Evolutionary conservation across 2,113 vertebrate species (phyloP).

Genomic region (mouse (Mus musculus)): DNA sequence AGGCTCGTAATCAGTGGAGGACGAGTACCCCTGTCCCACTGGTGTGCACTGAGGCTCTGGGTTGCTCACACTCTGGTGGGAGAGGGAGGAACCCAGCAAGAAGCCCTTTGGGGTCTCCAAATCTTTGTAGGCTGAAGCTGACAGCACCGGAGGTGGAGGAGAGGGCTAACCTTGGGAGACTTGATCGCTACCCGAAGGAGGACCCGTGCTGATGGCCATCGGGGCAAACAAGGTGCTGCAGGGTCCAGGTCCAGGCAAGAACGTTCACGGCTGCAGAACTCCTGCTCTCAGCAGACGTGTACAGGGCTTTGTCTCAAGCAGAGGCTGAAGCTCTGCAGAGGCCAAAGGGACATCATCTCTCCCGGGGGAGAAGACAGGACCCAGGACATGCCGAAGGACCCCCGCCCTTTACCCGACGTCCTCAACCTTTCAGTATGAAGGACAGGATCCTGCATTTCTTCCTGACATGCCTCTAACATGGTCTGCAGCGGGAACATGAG

Average conservation of each 20-base stretch:
- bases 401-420: neutral
- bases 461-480: fast-evolving
- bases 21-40: fast-evolving
- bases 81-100: neutral
- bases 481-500: neutral
- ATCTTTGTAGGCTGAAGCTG: fast-evolving
- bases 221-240: neutral
- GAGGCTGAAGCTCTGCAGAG: neutral
- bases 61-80: too few relatives aligned
- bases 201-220: neutral
- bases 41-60: neutral
- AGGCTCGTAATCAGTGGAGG: neutral
- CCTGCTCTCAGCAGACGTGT: neutral
- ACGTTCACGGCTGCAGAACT: neutral
- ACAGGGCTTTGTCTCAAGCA: neutral
- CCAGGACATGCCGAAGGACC: neutral
- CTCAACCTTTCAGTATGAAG: neutral
- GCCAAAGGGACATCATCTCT: neutral
- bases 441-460: neutral
- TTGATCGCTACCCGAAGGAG: neutral
- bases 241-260: neutral
- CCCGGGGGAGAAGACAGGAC: neutral
- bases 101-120: neutral
- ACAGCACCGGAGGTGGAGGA: neutral
- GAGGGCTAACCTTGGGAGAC: fast-evolving